phyloP scores from a whole-genome alignment of 2,888 invertebrate genomes.

The Zele albiditarsus region DNA sequence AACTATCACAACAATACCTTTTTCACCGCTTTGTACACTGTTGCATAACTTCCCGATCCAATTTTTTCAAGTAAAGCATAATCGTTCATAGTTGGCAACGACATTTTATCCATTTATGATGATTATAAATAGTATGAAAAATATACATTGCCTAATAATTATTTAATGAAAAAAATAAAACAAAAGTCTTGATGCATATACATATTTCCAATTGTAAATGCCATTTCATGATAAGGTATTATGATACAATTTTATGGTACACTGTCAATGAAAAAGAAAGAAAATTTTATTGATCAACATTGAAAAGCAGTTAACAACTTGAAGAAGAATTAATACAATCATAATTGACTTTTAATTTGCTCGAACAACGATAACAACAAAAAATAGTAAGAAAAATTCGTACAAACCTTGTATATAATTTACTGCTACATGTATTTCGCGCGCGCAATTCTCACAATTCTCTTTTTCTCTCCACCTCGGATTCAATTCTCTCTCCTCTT shows the following conservation, averaged over 20 bases:
- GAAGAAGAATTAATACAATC: neutral
- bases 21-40: conserved; percentile 86
- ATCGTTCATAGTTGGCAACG: conserved; percentile 77
- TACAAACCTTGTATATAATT: too few relatives aligned
- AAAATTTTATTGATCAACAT: conserved; percentile 8
- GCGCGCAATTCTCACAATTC: neutral
- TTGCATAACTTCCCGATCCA: conserved; percentile 88
- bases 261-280: neutral
- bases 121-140: conserved; percentile 52
- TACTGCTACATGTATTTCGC: neutral
- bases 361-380: neutral
- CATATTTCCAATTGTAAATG: neutral
- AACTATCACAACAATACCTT: conserved; percentile 74
- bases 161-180: neutral
- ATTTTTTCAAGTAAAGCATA: conserved; percentile 83
- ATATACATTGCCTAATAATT: conserved; percentile 67
- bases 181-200: neutral
- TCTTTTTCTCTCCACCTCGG: too few relatives aligned
- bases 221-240: neutral
- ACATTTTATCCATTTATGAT: conserved; percentile 20
- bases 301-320: neutral
- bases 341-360: neutral
- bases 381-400: neutral
- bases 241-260: neutral
- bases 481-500: too few relatives aligned